Evolutionary conservation across 2,797 vertebrate species (phyloP).

Genomic region (Alauda arvensis): DNA sequence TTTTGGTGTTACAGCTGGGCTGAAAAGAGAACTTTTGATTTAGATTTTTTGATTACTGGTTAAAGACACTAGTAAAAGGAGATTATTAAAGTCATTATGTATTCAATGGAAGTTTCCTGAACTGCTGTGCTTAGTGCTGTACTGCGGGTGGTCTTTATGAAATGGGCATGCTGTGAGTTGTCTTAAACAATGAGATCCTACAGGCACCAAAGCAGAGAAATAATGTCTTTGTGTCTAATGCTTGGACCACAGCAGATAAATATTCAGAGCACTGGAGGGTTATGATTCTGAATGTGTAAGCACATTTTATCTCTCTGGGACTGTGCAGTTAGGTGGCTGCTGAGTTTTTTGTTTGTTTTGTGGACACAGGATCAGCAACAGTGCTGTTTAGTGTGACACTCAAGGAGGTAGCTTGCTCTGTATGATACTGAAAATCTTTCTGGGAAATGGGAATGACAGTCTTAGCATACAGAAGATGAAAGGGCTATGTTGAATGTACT

Average conservation of each 20-base stretch:
- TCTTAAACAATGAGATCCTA: neutral
- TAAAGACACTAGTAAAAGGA: neutral
- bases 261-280: neutral
- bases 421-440: neutral
- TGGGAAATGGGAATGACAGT: neutral
- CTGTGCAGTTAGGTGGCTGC: neutral
- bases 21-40: neutral
- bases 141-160: slow-evolving; percentile 21
- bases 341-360: neutral
- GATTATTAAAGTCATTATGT: neutral
- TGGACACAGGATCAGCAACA: neutral
- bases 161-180: neutral
- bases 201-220: neutral
- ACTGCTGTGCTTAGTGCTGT: neutral
- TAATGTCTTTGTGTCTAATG: neutral
- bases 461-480: neutral
- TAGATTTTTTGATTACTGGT: neutral
- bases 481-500: neutral
- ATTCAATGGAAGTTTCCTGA: neutral
- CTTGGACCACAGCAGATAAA: neutral
- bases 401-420: neutral
- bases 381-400: neutral
- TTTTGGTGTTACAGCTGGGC: neutral
- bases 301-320: neutral
- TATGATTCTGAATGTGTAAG: neutral